Conservation (phyloP, 1,140 invertebrate genomes). For the Heliconius eleuchia region DNA sequence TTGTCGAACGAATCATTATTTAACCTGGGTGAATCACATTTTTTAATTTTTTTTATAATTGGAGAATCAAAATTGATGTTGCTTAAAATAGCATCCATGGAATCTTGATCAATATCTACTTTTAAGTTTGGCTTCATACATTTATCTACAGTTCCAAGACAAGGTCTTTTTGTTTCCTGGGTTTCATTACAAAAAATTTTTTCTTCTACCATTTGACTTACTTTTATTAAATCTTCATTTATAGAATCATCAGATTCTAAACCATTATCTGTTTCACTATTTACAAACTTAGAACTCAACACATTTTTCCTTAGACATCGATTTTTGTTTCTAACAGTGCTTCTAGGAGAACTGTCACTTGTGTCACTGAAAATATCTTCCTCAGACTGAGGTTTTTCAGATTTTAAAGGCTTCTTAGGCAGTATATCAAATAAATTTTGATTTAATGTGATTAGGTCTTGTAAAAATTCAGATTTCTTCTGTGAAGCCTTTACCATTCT, state of each 20-base stretch:
- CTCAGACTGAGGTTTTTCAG: conserved; percentile 57
- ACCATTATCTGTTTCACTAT: conserved; percentile 61
- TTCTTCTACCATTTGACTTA: conserved; percentile 76
- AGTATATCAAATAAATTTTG: conserved; percentile 71
- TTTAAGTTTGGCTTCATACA: conserved; percentile 43
- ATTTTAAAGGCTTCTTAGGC: conserved; percentile 48
- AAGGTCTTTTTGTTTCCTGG: conserved; percentile 42
- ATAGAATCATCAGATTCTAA: conserved; percentile 79
- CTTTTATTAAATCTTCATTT: conserved; percentile 77
- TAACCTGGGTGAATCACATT: conserved; percentile 52
- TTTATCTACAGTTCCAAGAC: conserved; percentile 41
- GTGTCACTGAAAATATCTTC: conserved; percentile 71
- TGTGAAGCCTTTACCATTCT: conserved; percentile 54
- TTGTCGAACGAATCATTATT: conserved; percentile 80
- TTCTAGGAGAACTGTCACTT: conserved; percentile 64
- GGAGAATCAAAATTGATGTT: conserved; percentile 69
- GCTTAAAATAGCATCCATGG: conserved; percentile 65
- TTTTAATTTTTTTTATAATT: conserved; percentile 51
- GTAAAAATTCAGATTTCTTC: conserved; percentile 66
- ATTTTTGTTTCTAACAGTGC: conserved; percentile 50
- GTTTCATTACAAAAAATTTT: conserved; percentile 53
- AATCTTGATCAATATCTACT: conserved; percentile 59
- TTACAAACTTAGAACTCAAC: conserved; percentile 68
- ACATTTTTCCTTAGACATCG: conserved; percentile 68
- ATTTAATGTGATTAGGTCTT: conserved; percentile 74